Base-by-base conservation (phyloP, 2,888 invertebrate species). In the Allacma fusca region DNA sequence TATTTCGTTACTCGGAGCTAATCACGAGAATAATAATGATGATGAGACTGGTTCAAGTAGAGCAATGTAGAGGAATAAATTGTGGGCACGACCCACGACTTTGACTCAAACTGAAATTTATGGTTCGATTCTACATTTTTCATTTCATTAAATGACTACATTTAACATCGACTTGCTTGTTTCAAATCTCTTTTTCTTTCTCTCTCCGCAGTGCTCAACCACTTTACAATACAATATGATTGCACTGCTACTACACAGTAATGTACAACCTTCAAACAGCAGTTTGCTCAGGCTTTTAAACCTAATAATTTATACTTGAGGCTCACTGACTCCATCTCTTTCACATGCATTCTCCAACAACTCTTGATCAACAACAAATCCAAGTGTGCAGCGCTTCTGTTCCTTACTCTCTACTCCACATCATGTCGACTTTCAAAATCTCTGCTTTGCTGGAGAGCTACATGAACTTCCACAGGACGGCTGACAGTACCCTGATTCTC, bases 11-110 rank as follows among this genome's bases (percentile, higher is more conserved):
- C 50, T 50, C 19, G 50, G 50, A 50, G 50, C 50, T 50, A 50
- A 50, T 50, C 50, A 50, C 50, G 50, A 50, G 50, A 50, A 50
- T 50, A 50, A 50, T 50, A 50, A 50, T 50, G 50, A 50, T 50
- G 50, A 50, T 50, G 50, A 50, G 50, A 50, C 50, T 50, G 50
- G 50, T 50, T 50, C 50, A 50, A 50, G 50, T 50, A n/a, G 50
- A 50, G 50, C 50, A 50, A 50, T 50, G 50, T 50, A n/a, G 9
- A 50, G 50, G n/a, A 50, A 50, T 50, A 50, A 50, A 50, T 50
- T 50, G 50, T 50, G 50, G 50, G 50, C 50, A 50, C 50, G 50
- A 50, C 50, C 50, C 50, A 50, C 50, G 50, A 50, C 50, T 50
- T 50, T 50, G 50, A 50, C 50, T 50, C 50, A 50, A 50, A 16